These are phyloP conservation scores for Taphrorychus bicolor DNA, from an alignment of 2,888 invertebrate genomes.

Conservation along the genomic window DNA sequence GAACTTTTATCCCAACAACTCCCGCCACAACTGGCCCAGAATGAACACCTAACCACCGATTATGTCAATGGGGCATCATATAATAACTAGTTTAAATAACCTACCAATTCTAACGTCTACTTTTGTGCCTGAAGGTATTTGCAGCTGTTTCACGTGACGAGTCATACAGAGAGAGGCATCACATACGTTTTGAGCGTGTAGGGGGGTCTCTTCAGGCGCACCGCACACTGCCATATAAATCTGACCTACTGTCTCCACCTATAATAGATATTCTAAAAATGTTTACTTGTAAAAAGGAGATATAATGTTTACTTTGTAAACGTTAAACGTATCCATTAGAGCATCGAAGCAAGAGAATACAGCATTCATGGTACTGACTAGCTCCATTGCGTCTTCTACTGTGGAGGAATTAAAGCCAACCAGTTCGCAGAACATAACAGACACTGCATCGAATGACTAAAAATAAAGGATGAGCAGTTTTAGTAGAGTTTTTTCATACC, in stretches of 20 bases:
- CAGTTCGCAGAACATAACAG: slow-evolving; percentile 81
- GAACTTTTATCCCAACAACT: slow-evolving; percentile 81
- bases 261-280: slow-evolving; percentile 33
- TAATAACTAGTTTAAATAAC: background rate
- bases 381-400: slow-evolving; percentile 73
- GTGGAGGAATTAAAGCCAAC: slow-evolving; percentile 67
- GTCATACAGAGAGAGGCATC: slow-evolving; percentile 80
- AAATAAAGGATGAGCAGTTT: background rate
- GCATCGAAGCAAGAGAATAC: slow-evolving; percentile 86
- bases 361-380: slow-evolving; percentile 84
- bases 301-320: slow-evolving; percentile 93
- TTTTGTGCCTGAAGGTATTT: slow-evolving; percentile 65
- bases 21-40: slow-evolving; percentile 88
- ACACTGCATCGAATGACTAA: slow-evolving; percentile 78
- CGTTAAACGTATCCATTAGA: slow-evolving; percentile 81
- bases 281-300: no score
- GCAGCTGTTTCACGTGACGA: slow-evolving; percentile 71
- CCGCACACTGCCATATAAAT: slow-evolving; percentile 93
- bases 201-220: slow-evolving; percentile 76
- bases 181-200: slow-evolving; percentile 80
- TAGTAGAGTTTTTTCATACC: no score
- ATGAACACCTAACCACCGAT: slow-evolving; percentile 68
- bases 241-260: slow-evolving; percentile 94
- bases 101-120: slow-evolving; percentile 71
- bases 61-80: background rate